phyloP scores from a whole-genome alignment of 2,888 invertebrate genomes.

The Drosophila histrio region DNA sequence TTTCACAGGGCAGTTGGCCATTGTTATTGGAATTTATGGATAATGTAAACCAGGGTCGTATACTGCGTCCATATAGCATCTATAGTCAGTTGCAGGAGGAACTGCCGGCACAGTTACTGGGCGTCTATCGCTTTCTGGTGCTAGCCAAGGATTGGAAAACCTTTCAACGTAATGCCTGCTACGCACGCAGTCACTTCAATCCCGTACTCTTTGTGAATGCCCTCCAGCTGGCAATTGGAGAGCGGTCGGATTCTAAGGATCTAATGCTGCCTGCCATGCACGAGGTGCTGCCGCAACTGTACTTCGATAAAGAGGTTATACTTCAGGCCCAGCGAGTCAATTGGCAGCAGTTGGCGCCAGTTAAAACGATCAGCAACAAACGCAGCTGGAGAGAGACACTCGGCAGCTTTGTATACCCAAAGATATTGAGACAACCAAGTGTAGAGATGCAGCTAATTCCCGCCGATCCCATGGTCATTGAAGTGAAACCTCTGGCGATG shows the following conservation, averaged over 20 bases:
- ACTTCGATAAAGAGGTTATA: slow-evolving; percentile 85
- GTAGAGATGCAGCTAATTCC: slow-evolving; percentile 15
- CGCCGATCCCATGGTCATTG: slow-evolving; percentile 46
- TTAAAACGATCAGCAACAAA: slow-evolving; percentile 2
- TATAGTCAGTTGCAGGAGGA: slow-evolving; percentile 54
- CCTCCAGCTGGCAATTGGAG: slow-evolving; percentile 87
- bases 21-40: slow-evolving; percentile 47
- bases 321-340: slow-evolving; percentile 48
- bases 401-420: slow-evolving; percentile 1
- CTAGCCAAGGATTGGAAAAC: slow-evolving; percentile 86
- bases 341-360: slow-evolving; percentile 57
- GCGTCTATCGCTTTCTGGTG: slow-evolving; percentile 60
- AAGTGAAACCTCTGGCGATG: slow-evolving; percentile 13
- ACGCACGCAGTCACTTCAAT: slow-evolving; percentile 89
- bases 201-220: slow-evolving; percentile 90
- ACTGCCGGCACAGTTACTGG: slow-evolving; percentile 58
- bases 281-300: slow-evolving; percentile 90
- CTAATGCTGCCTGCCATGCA: slow-evolving; percentile 89
- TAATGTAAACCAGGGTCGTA: slow-evolving; percentile 38
- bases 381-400: slow-evolving; percentile 49
- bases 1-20: slow-evolving; percentile 41
- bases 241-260: slow-evolving; percentile 87
- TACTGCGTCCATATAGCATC: slow-evolving; percentile 54
- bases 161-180: slow-evolving; percentile 86
- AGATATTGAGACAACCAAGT: background rate